Percentiles rank a stretch among this genome's conserved stretches.
phyloP scores from a whole-genome alignment of 2,113 vertebrate genomes.

The Chinchilla lanigera region DNA sequence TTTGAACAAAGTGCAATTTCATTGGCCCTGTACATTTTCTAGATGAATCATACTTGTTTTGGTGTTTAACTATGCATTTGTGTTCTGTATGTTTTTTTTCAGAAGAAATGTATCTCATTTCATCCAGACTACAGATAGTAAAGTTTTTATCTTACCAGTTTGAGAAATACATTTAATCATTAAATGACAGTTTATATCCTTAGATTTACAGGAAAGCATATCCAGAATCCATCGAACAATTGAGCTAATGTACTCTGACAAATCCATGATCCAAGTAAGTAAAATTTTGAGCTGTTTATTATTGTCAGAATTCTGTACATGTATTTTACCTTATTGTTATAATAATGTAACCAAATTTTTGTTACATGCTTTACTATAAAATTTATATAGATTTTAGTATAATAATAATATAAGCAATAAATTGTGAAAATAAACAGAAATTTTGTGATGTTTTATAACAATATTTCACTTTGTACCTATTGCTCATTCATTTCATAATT shows the following conservation, averaged over 20 bases:
- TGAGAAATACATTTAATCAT: slow-evolving; percentile 26
- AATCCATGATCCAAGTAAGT: slow-evolving; percentile 98
- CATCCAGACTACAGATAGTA: background rate
- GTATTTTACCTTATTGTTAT: slow-evolving; percentile 2
- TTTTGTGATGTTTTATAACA: background rate
- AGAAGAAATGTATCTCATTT: slow-evolving; percentile 2
- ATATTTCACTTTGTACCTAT: background rate
- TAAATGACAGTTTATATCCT: slow-evolving; percentile 46
- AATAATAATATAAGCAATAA: background rate
- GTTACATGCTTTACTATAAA: background rate
- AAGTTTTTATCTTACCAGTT: background rate
- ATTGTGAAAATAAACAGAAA: background rate
- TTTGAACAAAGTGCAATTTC: background rate
- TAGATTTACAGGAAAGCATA: slow-evolving; percentile 98
- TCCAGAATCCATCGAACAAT: slow-evolving; percentile 97
- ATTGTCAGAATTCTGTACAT: background rate
- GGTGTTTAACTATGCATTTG: background rate
- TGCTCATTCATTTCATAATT: slow-evolving; percentile 2
- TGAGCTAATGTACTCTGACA: slow-evolving; percentile 98
- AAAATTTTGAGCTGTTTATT: slow-evolving; percentile 37
- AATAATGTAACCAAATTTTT: background rate
- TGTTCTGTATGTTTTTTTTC: background rate
- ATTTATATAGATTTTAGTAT: background rate
- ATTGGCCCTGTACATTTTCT: background rate
- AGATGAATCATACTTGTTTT: background rate